Conservation (phyloP, 2,113 vertebrate genomes). For the Hydrolagus affinis region DNA sequence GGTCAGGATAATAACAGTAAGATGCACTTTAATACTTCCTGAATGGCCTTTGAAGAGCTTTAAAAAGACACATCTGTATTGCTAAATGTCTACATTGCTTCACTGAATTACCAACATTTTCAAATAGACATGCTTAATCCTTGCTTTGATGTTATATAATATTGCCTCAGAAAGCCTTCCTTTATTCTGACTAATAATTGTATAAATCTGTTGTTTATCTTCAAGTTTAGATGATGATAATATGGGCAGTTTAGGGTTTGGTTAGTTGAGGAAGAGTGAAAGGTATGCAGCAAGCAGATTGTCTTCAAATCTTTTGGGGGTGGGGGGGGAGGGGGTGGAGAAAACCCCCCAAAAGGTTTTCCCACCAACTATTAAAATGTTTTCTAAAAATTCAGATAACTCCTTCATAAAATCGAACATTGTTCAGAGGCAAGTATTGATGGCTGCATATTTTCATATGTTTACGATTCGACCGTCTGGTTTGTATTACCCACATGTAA, state of each 20-base stretch:
- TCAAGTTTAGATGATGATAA: too few relatives aligned
- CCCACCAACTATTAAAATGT: background rate
- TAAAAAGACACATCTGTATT: background rate
- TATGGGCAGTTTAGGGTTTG: background rate
- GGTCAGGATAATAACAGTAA: background rate
- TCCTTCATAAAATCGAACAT: background rate
- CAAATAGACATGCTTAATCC: background rate
- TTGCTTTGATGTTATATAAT: background rate
- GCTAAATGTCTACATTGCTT: background rate
- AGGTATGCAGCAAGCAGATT: background rate
- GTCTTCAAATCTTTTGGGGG: background rate
- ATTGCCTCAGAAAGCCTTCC: background rate
- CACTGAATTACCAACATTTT: background rate
- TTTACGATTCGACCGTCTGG: constrained; percentile 8
- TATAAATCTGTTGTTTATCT: background rate
- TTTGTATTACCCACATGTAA: constrained; percentile 26
- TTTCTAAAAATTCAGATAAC: background rate
- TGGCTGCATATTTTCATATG: constrained; percentile 19
- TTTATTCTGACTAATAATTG: background rate
- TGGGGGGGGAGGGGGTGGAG: too few relatives aligned
- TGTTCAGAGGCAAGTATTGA: background rate
- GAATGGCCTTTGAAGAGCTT: background rate
- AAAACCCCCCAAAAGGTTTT: background rate
- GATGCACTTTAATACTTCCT: background rate
- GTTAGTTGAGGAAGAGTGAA: background rate